These are phyloP conservation scores for Felis chaus DNA, from an alignment of 2,113 vertebrate species.

Conservation along the genomic window DNA sequence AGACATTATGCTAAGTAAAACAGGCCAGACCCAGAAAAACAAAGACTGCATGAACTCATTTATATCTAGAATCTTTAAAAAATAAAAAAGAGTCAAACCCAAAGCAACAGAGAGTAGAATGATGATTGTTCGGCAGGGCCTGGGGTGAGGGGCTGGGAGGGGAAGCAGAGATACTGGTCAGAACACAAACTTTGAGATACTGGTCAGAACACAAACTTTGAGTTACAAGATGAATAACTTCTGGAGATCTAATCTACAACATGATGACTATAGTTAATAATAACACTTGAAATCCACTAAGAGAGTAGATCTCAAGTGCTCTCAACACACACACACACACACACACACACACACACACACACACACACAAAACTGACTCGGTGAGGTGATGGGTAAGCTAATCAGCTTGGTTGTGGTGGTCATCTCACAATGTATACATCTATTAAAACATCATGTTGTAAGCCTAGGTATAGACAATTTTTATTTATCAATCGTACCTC, in stretches of 20 bases:
- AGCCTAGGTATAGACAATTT: background rate
- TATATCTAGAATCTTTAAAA: no score
- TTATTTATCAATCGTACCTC: background rate
- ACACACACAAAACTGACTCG: background rate
- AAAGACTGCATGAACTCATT: background rate
- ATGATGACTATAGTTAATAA: background rate
- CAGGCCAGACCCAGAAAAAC: background rate
- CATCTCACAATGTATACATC: no score
- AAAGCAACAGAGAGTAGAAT: background rate
- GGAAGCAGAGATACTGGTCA: background rate
- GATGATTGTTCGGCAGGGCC: background rate
- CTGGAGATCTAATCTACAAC: background rate
- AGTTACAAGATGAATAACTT: background rate
- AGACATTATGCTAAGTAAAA: background rate
- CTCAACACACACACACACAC: background rate
- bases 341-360: background rate
- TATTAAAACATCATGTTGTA: background rate
- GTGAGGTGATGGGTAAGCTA: background rate
- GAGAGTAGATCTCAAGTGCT: background rate
- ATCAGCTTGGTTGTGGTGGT: background rate
- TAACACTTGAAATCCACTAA: background rate
- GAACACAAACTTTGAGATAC: no score
- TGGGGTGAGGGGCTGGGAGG: background rate
- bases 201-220: background rate
- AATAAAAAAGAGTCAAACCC: background rate